Evolutionary conservation across 2,113 vertebrate species (phyloP), one percentile per base, ranked within the genome.

Genomic region (Junco hyemalis): DNA sequence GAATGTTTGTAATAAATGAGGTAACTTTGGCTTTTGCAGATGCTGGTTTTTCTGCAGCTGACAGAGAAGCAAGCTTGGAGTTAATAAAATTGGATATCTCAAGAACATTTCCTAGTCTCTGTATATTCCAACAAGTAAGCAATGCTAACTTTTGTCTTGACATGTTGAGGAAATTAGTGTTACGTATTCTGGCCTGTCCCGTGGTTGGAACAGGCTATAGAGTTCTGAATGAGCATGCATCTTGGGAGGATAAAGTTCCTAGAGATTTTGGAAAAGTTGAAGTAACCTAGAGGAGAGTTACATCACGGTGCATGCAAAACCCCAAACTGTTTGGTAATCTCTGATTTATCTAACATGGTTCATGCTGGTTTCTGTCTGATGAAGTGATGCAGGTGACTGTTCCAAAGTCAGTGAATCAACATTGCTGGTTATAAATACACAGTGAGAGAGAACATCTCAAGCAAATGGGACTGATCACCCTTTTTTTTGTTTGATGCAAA

Each of bases 81-180:
- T 98, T 99, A 81, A 99, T 99, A 96, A 99, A 99, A 92, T 97
- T 99, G 98, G 99, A 99, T 97, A 99, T 99, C 94, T 99, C 99
- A 13, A 98, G 99, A 93, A 99, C 99, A 0, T 99, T 99, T 95
- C 99, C 99, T 59, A 99, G 98, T 36, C 98, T 99, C 73, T 99
- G 99, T 95, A 99, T 99, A 96, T 99, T 99, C 96, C 99, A 99
- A 97, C 98, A 99, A 96, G 99, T 99, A 97, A 97, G 98, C 59
- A 11, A 23, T n/a, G 18, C 59, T 92, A 35, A 54, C 60, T 83
- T 89, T 45, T 83, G 51, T 48, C 50, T 82, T 84, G 44, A 64
- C 22, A 76, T 59, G 47, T 88, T 1, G 2, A 29, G 12, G 31
- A 73, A 73, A 66, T 35, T 33, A 61, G 42, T 5, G 92, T 94